A percentile compares a stretch with the other conserved stretches of the same genome.
phyloP scores from a whole-genome alignment of 2,113 vertebrate species.

The Syrrhaptes paradoxus region DNA sequence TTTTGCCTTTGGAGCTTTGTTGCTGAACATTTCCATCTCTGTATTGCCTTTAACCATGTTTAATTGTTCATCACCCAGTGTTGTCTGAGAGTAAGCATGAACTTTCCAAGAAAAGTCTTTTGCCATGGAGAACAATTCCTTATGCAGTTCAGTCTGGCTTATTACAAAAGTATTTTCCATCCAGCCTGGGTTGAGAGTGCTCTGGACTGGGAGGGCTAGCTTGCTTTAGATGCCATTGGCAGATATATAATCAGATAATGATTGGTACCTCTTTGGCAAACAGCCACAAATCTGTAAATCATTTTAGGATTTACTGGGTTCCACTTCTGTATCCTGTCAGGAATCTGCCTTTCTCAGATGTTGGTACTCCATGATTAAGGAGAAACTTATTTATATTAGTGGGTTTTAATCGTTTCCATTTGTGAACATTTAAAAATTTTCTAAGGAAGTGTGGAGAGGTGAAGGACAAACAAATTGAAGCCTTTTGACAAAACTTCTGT shows the following conservation, averaged over 20 bases:
- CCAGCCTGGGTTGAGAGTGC: background rate
- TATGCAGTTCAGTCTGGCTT: background rate
- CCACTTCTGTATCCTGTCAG: background rate
- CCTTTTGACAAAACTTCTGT: background rate
- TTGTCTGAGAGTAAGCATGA: background rate
- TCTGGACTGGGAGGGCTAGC: background rate
- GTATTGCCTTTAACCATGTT: background rate
- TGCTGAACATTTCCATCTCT: background rate
- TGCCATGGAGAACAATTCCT: background rate
- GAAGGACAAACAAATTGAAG: background rate
- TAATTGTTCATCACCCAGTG: background rate
- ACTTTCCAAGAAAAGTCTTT: background rate
- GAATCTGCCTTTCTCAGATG: background rate
- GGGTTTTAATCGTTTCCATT: background rate
- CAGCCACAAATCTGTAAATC: background rate
- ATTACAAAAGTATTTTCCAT: background rate
- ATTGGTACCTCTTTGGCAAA: background rate
- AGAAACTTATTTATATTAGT: background rate
- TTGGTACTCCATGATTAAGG: background rate
- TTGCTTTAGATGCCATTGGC: background rate
- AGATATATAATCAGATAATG: background rate
- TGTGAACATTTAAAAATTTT: background rate
- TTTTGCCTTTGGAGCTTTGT: background rate
- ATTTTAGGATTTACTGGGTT: background rate
- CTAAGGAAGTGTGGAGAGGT: background rate